These are phyloP conservation scores for Cheirogaleus medius DNA, from an alignment of 2,113 vertebrate genomes.

Conservation along the genomic window DNA sequence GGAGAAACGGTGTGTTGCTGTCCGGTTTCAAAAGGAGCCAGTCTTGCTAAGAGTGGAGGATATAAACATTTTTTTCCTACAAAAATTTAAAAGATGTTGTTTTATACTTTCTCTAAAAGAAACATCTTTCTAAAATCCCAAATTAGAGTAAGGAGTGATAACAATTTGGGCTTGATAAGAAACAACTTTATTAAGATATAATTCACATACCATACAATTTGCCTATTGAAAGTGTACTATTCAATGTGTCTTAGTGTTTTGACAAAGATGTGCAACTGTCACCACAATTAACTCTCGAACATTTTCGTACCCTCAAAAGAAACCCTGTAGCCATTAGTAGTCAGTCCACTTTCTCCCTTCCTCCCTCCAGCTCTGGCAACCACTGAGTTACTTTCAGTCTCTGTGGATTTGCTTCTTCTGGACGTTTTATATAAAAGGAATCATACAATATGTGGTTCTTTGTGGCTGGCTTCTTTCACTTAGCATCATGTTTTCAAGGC, in stretches of 20 bases:
- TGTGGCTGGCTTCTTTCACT: not conserved
- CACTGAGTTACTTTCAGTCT: not conserved
- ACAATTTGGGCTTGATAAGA: conserved; percentile 32
- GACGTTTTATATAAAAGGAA: conserved; percentile 15
- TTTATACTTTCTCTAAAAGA: conserved; percentile 49
- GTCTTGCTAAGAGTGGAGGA: conserved; percentile 63
- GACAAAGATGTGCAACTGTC: not conserved
- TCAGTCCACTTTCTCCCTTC: not conserved
- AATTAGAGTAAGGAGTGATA: conserved; percentile 58
- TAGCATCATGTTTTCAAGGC: not conserved
- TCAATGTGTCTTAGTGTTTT: not conserved
- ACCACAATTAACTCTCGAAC: not conserved
- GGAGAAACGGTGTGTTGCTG: conserved; percentile 78
- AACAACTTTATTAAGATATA: not conserved
- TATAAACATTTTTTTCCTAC: conserved; percentile 77
- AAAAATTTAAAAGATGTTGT: conserved; percentile 68
- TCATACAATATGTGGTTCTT: not conserved
- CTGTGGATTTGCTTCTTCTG: not conserved
- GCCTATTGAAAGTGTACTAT: not conserved
- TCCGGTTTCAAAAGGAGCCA: conserved; percentile 78
- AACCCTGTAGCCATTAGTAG: not conserved
- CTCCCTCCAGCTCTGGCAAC: not conserved
- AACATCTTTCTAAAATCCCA: conserved; percentile 67
- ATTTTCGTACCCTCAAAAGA: conserved; percentile 3
- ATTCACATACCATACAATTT: not conserved